These are phyloP conservation scores for Hipparchia semele DNA, from an alignment of 2,888 invertebrate genomes.

Conservation along the genomic window DNA sequence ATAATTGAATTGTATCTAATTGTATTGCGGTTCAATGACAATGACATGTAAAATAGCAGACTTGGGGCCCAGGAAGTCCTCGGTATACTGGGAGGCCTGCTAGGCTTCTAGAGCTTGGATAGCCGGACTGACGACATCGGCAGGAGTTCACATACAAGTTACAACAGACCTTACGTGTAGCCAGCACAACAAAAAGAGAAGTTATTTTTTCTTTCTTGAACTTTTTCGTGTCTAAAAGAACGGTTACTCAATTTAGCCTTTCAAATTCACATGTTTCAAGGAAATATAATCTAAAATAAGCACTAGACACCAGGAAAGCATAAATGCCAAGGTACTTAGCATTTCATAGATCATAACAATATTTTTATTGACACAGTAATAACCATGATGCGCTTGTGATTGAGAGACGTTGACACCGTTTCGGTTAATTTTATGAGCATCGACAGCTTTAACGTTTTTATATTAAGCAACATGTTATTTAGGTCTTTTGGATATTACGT, in stretches of 20 bases:
- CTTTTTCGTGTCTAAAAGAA: background rate
- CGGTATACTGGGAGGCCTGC: too few species aligned
- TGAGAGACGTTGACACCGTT: constrained; percentile 19
- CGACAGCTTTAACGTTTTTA: background rate
- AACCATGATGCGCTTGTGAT: constrained; percentile 9
- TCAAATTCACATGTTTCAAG: background rate
- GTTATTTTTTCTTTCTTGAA: too few species aligned
- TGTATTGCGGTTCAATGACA: too few species aligned
- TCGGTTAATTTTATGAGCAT: constrained; percentile 24
- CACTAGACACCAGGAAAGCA: constrained; percentile 19
- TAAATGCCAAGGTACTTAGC: constrained; percentile 18
- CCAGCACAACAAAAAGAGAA: too few species aligned
- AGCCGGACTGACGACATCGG: too few species aligned
- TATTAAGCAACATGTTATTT: constrained; percentile 17
- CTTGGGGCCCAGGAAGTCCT: too few species aligned
- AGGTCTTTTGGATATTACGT: background rate
- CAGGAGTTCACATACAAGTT: too few species aligned
- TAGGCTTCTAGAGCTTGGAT: too few species aligned
- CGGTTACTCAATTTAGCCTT: constrained; percentile 3
- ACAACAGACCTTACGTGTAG: too few species aligned
- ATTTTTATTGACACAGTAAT: constrained; percentile 6
- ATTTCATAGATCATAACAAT: constrained; percentile 17
- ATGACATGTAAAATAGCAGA: too few species aligned
- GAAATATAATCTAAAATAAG: constrained; percentile 13
- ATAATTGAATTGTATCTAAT: too few species aligned